These are phyloP conservation scores for Eulacestoma nigropectus DNA, from an alignment of 2,113 vertebrate species.

Conservation along the genomic window DNA sequence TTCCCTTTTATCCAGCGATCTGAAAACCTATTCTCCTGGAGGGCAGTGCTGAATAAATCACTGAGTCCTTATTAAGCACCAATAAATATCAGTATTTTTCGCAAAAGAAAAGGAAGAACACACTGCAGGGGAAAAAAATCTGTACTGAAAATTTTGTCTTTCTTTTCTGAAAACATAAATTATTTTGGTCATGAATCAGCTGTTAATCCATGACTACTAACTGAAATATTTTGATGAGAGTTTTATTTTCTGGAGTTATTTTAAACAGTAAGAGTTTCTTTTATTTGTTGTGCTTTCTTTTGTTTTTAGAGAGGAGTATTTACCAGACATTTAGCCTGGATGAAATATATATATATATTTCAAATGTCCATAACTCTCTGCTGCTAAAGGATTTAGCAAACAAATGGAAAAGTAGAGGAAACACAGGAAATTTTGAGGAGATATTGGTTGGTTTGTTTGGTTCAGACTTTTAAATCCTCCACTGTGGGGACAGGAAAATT, in stretches of 20 bases:
- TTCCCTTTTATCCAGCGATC: neutral
- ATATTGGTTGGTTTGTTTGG: neutral
- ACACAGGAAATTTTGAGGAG: neutral
- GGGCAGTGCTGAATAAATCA: neutral
- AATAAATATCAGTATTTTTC: neutral
- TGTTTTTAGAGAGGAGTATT: neutral
- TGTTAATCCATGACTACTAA: neutral
- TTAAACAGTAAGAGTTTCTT: neutral
- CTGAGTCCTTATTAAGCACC: neutral
- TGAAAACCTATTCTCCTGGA: neutral
- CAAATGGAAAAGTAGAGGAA: neutral
- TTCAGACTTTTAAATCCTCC: neutral
- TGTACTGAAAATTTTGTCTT: neutral
- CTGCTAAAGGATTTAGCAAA: neutral
- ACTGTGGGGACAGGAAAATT: neutral
- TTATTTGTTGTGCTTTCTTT: neutral
- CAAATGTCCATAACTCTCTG: neutral
- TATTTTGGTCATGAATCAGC: neutral
- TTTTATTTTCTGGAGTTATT: neutral
- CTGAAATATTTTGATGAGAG: neutral
- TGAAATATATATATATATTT: neutral
- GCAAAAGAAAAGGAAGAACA: neutral
- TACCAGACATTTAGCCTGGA: neutral
- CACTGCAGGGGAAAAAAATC: neutral
- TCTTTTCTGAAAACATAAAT: neutral